Evolutionary conservation across 2,888 invertebrate species (phyloP).

Genomic region (Lobophora halterata): DNA sequence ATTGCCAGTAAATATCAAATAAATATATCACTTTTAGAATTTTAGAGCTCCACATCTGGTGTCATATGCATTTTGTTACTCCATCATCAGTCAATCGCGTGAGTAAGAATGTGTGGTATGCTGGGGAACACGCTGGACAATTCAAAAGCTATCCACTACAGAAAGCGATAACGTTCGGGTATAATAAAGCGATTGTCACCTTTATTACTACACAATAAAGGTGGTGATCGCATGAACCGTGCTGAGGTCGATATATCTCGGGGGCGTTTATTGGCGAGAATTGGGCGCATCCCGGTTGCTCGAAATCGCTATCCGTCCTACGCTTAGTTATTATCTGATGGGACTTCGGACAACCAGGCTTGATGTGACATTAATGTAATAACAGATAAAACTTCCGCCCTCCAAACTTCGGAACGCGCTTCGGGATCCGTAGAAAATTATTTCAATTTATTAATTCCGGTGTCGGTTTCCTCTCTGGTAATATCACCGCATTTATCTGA

Average conservation of each 20-base stretch:
- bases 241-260: conserved; percentile 65
- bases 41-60: conserved; percentile 39
- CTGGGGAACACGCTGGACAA: conserved; percentile 59
- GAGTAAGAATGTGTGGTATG: conserved; percentile 54
- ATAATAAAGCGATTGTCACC: conserved; percentile 55
- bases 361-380: conserved; percentile 56
- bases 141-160: conserved; percentile 51
- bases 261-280: conserved; percentile 77
- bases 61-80: conserved; percentile 49
- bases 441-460: conserved; percentile 36
- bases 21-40: conserved; percentile 37
- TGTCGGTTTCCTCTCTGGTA: conserved; percentile 10
- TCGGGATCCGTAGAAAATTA: conserved; percentile 35
- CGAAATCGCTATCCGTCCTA: conserved; percentile 75
- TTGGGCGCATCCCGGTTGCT: conserved; percentile 79
- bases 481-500: conserved; percentile 14
- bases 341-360: conserved; percentile 59
- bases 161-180: conserved; percentile 47
- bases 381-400: conserved; percentile 53
- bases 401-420: conserved; percentile 33
- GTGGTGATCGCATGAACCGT: conserved; percentile 54
- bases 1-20: conserved; percentile 26
- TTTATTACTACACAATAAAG: conserved; percentile 53
- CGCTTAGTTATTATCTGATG: conserved; percentile 64
- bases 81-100: conserved; percentile 51